These are phyloP conservation scores for Lagria hirta DNA, from an alignment of 2,888 invertebrate species.

Conservation along the genomic window DNA sequence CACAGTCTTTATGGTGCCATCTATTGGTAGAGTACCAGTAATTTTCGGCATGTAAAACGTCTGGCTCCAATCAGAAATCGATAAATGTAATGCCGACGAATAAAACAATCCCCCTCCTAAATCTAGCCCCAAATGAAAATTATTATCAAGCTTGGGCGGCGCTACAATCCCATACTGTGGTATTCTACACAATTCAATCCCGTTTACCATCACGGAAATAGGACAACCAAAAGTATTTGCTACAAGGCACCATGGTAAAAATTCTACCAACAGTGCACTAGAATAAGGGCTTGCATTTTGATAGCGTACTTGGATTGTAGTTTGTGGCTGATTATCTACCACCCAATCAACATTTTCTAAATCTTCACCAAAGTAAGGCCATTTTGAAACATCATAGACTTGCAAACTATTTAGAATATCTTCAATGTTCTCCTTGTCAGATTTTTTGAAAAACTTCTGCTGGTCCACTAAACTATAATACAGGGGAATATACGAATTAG, in stretches of 20 bases:
- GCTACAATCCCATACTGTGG: constrained; percentile 57
- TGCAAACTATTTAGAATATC: constrained; percentile 50
- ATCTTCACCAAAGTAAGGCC: constrained; percentile 61
- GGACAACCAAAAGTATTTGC: constrained; percentile 67
- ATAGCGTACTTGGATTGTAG: constrained; percentile 60
- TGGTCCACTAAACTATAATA: constrained; percentile 61
- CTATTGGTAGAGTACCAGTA: constrained; percentile 62
- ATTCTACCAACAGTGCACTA: constrained; percentile 67
- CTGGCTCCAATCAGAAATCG: constrained; percentile 62
- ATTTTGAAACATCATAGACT: constrained; percentile 49
- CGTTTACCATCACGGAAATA: constrained; percentile 59
- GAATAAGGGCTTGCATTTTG: constrained; percentile 58
- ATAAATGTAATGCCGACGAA: constrained; percentile 60
- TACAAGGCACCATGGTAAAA: constrained; percentile 74
- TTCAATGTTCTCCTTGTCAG: constrained; percentile 55
- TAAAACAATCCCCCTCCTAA: constrained; percentile 55
- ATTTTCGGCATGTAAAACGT: constrained; percentile 65
- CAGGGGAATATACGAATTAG: constrained; percentile 59
- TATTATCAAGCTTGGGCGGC: constrained; percentile 62
- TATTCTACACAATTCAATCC: constrained; percentile 56
- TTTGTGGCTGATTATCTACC: constrained; percentile 60
- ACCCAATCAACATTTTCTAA: constrained; percentile 55
- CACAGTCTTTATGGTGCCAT: constrained; percentile 58
- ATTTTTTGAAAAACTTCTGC: constrained; percentile 57
- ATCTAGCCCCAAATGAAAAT: constrained; percentile 62